These are phyloP conservation scores for Hucho hucho DNA, from an alignment of 2,113 vertebrate species.

Conservation along the genomic window DNA sequence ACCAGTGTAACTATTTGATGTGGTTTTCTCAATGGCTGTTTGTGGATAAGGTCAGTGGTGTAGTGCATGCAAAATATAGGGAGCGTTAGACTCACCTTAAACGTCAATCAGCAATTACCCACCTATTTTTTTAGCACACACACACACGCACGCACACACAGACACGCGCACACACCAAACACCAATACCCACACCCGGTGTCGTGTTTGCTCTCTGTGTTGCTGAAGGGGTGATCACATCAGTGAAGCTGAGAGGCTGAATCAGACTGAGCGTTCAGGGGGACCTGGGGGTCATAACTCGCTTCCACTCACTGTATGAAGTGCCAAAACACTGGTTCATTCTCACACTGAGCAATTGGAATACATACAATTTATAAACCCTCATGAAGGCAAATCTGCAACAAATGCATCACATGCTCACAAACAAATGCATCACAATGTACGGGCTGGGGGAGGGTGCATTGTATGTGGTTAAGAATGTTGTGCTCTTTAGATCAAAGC, in stretches of 20 bases:
- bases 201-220: neutral
- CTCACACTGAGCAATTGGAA: neutral
- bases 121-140: no score
- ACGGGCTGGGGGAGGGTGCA: no score
- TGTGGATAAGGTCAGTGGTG: no score
- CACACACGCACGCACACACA: conserved; percentile 2
- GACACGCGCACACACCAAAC: conserved; percentile 1
- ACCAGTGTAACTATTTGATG: no score
- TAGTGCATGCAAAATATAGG: no score
- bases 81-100: no score
- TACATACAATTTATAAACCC: neutral
- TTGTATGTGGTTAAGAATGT: no score
- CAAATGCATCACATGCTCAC: no score
- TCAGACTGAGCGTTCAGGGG: conserved; percentile 30
- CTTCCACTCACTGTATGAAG: neutral
- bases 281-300: conserved; percentile 17
- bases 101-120: no score
- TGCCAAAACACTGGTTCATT: neutral
- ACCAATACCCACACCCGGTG: neutral
- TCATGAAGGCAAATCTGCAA: neutral
- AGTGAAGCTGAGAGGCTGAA: conserved; percentile 37
- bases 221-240: conserved; percentile 40
- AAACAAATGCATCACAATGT: no score
- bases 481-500: no score
- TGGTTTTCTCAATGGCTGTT: no score